Conservation (phyloP, 2,113 vertebrate genomes). For the Barbus barbus region DNA sequence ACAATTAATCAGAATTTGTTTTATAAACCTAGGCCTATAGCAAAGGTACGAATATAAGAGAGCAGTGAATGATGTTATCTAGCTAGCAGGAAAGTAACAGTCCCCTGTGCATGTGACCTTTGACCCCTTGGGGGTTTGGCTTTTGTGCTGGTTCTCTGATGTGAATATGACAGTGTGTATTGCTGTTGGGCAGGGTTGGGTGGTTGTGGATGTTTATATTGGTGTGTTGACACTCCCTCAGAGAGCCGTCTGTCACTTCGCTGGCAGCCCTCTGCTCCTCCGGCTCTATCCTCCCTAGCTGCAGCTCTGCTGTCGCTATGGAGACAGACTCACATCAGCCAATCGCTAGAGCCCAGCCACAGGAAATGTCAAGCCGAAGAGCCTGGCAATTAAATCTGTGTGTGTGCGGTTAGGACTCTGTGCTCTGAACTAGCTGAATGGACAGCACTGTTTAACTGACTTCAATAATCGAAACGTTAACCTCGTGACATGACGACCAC, state of each 20-base stretch:
- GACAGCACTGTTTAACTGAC: conserved; percentile 8
- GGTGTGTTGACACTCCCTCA: conserved; percentile 29
- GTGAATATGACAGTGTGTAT: not conserved
- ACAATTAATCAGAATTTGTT: not conserved
- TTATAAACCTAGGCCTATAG: not conserved
- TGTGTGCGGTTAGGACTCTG: conserved; percentile 35
- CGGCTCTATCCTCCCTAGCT: conserved; percentile 43
- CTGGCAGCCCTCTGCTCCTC: not conserved
- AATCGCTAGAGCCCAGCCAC: conserved; percentile 47
- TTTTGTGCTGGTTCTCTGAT: not conserved
- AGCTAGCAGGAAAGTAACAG: not conserved
- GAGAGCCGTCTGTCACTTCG: conserved; percentile 35
- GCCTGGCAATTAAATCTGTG: conserved; percentile 57
- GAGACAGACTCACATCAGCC: conserved; percentile 55
- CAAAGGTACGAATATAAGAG: not conserved
- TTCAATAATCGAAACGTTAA: not conserved
- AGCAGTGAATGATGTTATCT: not conserved
- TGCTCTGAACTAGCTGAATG: not conserved
- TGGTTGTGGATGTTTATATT: not conserved
- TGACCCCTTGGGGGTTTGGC: not conserved
- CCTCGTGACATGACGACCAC: not conserved
- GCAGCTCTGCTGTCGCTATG: conserved; percentile 58
- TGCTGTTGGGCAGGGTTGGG: not conserved
- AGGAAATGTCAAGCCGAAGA: conserved; percentile 61
- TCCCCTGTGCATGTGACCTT: not conserved